These are phyloP conservation scores for Trichonephila inaurata DNA, from an alignment of 1,140 invertebrate species.

Conservation along the genomic window DNA sequence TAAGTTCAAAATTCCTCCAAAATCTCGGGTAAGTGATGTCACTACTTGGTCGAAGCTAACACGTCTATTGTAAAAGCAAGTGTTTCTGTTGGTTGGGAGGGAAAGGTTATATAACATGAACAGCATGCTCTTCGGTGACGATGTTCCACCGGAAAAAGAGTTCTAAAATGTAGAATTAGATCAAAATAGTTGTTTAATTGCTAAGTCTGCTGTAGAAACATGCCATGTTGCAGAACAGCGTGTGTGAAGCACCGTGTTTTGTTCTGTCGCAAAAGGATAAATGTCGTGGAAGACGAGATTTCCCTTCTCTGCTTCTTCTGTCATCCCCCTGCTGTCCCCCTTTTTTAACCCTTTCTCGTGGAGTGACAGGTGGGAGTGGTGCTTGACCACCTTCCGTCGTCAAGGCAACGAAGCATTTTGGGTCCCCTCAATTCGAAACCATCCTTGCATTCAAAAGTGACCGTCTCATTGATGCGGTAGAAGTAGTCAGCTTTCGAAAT, in stretches of 20 bases:
- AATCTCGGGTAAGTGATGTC: not conserved
- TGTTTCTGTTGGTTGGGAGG: not conserved
- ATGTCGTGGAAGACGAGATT: conserved; percentile 66
- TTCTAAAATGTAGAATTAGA: conserved; percentile 58
- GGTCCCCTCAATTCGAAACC: conserved; percentile 88
- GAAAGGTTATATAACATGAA: not conserved
- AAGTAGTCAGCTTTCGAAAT: conserved; percentile 92
- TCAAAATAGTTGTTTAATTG: conserved; percentile 60
- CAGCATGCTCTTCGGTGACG: conserved; percentile 27
- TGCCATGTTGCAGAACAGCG: conserved; percentile 36
- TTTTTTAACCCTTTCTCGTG: conserved; percentile 71
- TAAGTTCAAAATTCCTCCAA: not conserved
- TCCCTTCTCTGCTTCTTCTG: not conserved
- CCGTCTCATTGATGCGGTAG: conserved; percentile 91
- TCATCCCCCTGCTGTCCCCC: too few species aligned
- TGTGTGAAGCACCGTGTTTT: conserved; percentile 70
- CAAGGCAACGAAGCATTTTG: conserved; percentile 88
- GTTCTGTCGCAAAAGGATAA: conserved; percentile 50
- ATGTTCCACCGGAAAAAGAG: conserved; percentile 25
- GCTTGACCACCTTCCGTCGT: conserved; percentile 92
- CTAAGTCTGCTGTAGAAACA: conserved; percentile 63
- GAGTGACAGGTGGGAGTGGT: conserved; percentile 85
- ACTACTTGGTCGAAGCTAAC: not conserved
- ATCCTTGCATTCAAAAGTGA: conserved; percentile 90
- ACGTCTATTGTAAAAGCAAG: conserved; percentile 43